phyloP scores from a whole-genome alignment of 2,113 vertebrate genomes.

The Phalacrocorax carbo region DNA sequence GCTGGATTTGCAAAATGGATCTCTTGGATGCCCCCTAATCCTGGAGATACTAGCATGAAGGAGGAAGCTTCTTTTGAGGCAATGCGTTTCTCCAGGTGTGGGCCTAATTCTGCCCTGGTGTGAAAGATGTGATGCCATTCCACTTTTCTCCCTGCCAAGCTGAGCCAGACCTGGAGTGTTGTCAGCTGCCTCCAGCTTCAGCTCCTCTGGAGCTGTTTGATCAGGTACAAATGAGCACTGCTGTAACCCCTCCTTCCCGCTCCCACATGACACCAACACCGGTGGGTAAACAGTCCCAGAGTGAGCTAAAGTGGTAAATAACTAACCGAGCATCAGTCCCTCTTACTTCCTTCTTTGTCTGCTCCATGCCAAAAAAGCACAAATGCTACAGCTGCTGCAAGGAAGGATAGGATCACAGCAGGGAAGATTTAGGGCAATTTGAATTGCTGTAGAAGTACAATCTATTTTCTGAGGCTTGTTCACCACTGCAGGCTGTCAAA shows the following conservation, averaged over 20 bases:
- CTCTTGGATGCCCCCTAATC: not conserved
- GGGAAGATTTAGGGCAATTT: not conserved
- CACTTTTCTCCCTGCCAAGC: not conserved
- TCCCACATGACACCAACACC: accelerated
- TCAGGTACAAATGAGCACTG: not conserved
- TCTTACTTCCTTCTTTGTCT: not conserved
- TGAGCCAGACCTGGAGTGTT: not conserved
- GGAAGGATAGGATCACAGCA: not conserved
- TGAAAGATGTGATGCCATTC: not conserved
- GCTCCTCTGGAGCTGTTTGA: not conserved
- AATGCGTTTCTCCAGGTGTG: not conserved
- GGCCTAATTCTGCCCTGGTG: not conserved
- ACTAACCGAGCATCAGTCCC: not conserved
- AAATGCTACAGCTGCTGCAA: not conserved
- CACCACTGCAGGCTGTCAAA: not conserved
- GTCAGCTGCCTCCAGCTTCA: not conserved
- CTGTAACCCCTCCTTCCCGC: not conserved
- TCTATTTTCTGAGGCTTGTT: not conserved
- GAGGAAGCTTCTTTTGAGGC: not conserved
- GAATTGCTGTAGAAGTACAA: not conserved
- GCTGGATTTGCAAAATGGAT: not conserved
- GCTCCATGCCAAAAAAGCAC: not conserved
- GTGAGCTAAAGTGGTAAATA: not conserved
- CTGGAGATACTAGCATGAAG: not conserved
- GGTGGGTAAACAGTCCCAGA: not conserved